Evolutionary conservation across 1,140 invertebrate genomes (phyloP).

Genomic region (Achroia grisella): DNA sequence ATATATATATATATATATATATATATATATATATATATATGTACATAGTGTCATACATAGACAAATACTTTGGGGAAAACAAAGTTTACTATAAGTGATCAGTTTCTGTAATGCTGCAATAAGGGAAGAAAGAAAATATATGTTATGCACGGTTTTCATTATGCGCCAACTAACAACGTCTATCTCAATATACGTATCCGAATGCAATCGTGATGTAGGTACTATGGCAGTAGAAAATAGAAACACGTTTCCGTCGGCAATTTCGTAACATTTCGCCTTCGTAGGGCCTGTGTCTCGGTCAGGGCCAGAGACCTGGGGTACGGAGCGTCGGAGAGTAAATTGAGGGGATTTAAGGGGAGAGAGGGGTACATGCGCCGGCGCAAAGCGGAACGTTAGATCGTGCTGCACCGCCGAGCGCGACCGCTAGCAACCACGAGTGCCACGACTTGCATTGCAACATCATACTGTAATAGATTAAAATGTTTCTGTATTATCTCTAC

Average conservation of each 20-base stretch:
- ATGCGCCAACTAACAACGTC: too few species aligned
- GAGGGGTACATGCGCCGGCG: conserved; percentile 34
- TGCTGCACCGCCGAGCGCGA: conserved; percentile 67
- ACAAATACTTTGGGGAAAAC: too few species aligned
- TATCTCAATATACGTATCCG: too few species aligned
- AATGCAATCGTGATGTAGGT: background rate
- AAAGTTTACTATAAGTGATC: too few species aligned
- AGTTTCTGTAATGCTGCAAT: too few species aligned
- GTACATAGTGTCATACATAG: too few species aligned
- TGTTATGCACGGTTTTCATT: too few species aligned
- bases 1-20: too few species aligned
- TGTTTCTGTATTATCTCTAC: background rate
- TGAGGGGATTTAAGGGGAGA: conserved; percentile 11
- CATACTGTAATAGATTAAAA: conserved; percentile 44
- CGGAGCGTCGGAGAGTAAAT: conserved; percentile 9
- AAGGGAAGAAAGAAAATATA: too few species aligned
- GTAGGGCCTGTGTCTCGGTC: conserved; percentile 51
- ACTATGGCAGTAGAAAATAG: background rate
- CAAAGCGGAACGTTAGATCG: conserved; percentile 67
- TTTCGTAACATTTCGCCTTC: conserved; percentile 50
- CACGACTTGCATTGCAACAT: conserved; percentile 64
- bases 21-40: too few species aligned
- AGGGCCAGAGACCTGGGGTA: conserved; percentile 40
- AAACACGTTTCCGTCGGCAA: conserved; percentile 27
- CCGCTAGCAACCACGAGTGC: conserved; percentile 42